These are phyloP conservation scores for Alectoris magna DNA, from an alignment of 2,797 vertebrate species.

Conservation along the genomic window DNA sequence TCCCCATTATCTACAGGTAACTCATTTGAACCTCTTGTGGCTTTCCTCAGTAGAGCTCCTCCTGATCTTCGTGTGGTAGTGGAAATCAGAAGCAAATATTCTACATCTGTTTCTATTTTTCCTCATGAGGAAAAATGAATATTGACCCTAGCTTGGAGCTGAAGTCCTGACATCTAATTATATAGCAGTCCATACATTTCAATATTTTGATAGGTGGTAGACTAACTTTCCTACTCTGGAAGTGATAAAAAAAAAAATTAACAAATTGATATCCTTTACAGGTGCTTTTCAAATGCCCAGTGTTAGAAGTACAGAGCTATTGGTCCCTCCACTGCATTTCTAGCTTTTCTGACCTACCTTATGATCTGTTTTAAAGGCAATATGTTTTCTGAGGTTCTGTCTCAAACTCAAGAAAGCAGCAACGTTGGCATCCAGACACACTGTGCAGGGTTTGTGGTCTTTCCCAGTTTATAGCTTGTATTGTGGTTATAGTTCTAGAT, in stretches of 20 bases:
- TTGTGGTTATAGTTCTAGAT: conserved; percentile 69
- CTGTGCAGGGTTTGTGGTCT: conserved; percentile 66
- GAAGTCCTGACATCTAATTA: background rate
- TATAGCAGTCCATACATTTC: background rate
- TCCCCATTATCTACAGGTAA: conserved; percentile 33
- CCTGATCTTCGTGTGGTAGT: background rate
- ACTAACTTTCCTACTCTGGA: background rate
- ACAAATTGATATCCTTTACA: background rate
- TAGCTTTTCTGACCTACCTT: background rate
- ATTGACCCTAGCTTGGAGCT: background rate
- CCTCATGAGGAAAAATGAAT: background rate
- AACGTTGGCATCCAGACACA: conserved; percentile 37
- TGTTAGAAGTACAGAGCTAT: background rate
- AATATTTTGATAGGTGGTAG: background rate
- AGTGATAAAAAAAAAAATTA: background rate
- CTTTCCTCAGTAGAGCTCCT: conserved; percentile 12
- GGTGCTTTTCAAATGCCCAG: background rate
- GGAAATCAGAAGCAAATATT: conserved; percentile 48
- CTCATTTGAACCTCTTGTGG: conserved; percentile 29
- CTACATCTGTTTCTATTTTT: conserved; percentile 43
- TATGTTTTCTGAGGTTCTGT: conserved; percentile 42
- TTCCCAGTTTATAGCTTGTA: conserved; percentile 66
- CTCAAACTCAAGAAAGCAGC: conserved; percentile 50
- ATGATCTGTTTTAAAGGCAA: background rate
- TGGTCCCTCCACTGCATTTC: background rate